phyloP scores from a whole-genome alignment of 1,140 invertebrate genomes.

The Daktulosphaira vitifoliae region DNA sequence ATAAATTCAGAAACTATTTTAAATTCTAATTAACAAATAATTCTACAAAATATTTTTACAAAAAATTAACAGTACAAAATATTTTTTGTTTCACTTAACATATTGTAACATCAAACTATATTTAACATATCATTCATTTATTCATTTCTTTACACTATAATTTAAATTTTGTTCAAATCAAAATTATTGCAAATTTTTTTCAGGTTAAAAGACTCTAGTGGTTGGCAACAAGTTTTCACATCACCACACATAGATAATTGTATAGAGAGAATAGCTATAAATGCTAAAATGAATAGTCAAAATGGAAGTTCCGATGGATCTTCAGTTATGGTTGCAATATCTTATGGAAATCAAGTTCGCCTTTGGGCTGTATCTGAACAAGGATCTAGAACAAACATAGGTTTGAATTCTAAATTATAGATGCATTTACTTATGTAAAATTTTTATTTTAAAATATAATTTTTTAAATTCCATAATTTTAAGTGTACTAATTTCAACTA shows the following conservation, averaged over 20 bases:
- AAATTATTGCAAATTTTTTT: conserved; percentile 36
- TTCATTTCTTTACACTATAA: background rate
- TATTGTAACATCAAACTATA: no score
- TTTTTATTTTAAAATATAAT: background rate
- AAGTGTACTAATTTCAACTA: no score
- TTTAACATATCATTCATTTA: background rate
- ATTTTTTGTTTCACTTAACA: no score
- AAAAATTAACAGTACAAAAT: no score
- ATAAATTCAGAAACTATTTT: no score
- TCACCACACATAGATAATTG: conserved; percentile 81
- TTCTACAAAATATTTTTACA: no score
- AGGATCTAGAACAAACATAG: conserved; percentile 66
- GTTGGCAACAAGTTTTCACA: conserved; percentile 91
- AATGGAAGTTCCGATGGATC: conserved; percentile 45
- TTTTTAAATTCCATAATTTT: background rate
- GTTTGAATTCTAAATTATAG: conserved; percentile 43
- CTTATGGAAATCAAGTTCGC: conserved; percentile 72
- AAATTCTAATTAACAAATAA: no score
- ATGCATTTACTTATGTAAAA: background rate
- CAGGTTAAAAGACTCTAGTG: conserved; percentile 87
- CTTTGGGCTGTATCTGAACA: conserved; percentile 84
- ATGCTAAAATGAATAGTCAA: conserved; percentile 74
- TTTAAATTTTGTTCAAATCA: background rate
- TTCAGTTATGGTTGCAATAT: conserved; percentile 83
- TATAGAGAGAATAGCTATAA: conserved; percentile 88